Evolutionary conservation across 2,888 invertebrate species (phyloP).

Genomic region (Nomada lathburiana): DNA sequence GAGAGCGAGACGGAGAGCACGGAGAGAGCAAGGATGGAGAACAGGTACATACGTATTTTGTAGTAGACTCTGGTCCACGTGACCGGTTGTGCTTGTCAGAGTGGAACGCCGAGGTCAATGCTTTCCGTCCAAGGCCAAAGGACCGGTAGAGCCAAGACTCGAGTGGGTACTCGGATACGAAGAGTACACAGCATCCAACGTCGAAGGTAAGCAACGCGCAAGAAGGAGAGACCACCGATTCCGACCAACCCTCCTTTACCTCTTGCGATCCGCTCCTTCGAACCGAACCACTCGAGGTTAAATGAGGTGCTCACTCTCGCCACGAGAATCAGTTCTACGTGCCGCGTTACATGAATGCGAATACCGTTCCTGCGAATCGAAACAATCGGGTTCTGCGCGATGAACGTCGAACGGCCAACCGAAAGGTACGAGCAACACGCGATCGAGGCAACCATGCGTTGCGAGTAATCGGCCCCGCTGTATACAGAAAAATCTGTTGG

Average conservation of each 20-base stretch:
- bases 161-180: slow-evolving; percentile 72
- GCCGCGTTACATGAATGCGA: slow-evolving; percentile 34
- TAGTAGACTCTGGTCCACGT: slow-evolving; percentile 77
- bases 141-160: slow-evolving; percentile 72
- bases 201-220: slow-evolving; percentile 52
- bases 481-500: too few species aligned
- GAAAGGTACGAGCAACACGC: too few species aligned
- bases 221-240: slow-evolving; percentile 63
- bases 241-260: slow-evolving; percentile 57
- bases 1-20: slow-evolving; percentile 1
- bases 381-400: slow-evolving; percentile 14
- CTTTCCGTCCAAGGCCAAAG: slow-evolving; percentile 81
- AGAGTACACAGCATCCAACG: slow-evolving; percentile 69
- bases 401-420: not conserved
- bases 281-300: slow-evolving; percentile 49
- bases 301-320: slow-evolving; percentile 66
- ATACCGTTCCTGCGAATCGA: slow-evolving; percentile 31
- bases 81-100: slow-evolving; percentile 78
- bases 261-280: slow-evolving; percentile 67
- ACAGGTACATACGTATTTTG: slow-evolving; percentile 71
- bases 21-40: slow-evolving; percentile 34
- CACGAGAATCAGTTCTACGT: slow-evolving; percentile 39
- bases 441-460: too few species aligned
- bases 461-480: too few species aligned
- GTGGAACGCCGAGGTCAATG: slow-evolving; percentile 81